Percentiles rank a stretch among this genome's conserved stretches.
Conservation (phyloP, 2,888 invertebrate species). For the Oligia fasciuncula region DNA sequence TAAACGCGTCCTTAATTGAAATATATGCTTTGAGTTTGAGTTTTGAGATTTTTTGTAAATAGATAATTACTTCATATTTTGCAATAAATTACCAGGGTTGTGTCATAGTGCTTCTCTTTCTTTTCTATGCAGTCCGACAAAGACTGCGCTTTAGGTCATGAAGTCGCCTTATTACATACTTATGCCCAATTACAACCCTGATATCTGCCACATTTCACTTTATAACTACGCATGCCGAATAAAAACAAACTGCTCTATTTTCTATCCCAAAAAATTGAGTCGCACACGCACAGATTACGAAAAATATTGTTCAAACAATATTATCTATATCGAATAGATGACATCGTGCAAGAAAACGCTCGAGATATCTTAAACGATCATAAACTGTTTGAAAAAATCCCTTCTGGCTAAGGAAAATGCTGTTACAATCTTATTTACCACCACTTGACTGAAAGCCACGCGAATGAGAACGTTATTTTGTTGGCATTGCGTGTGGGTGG, state of each 20-base stretch:
- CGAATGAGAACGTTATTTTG: constrained; percentile 28
- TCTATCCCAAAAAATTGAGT: constrained; percentile 24
- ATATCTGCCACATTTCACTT: constrained; percentile 10
- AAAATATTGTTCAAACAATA: constrained; percentile 59
- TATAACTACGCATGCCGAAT: constrained; percentile 8
- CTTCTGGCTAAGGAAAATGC: constrained; percentile 64
- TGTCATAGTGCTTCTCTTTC: no score
- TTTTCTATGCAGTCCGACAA: no score
- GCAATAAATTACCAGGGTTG: no score
- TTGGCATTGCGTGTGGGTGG: fast-evolving
- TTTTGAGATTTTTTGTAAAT: no score
- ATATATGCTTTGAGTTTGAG: no score
- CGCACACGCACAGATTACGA: constrained; percentile 40
- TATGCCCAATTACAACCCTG: not conserved
- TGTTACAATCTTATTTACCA: constrained; percentile 13
- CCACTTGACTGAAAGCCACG: not conserved
- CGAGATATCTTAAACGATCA: constrained; percentile 73
- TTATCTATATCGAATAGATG: constrained; percentile 59
- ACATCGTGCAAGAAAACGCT: constrained; percentile 55
- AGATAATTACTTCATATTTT: no score
- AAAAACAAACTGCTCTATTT: constrained; percentile 31
- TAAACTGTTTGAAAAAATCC: constrained; percentile 75
- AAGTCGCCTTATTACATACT: no score
- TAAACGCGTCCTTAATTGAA: no score
- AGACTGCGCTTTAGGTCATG: no score